Conservation (phyloP, 1,140 invertebrate genomes). For the Bombyx mori region DNA sequence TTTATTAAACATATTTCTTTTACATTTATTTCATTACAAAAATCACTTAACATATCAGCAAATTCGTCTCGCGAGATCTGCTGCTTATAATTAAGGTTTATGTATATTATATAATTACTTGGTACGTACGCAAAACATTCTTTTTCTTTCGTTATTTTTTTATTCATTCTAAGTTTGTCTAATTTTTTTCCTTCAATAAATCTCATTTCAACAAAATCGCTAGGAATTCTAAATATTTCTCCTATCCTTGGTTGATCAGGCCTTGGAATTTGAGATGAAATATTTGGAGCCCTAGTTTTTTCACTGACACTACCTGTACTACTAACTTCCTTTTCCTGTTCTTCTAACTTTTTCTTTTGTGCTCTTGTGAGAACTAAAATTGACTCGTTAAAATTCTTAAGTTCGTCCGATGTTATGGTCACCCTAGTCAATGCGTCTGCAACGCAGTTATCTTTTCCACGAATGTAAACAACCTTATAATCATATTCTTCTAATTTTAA, state of each 20-base stretch:
- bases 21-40: slow-evolving; percentile 9
- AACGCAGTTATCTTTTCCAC: slow-evolving; percentile 12
- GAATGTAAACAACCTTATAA: slow-evolving; percentile 35
- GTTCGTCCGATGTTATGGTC: slow-evolving; percentile 11
- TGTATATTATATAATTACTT: slow-evolving; percentile 7
- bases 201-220: background rate
- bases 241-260: background rate
- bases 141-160: slow-evolving; percentile 3
- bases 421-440: slow-evolving; percentile 21
- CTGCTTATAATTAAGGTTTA: slow-evolving; percentile 11
- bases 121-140: slow-evolving; percentile 11
- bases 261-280: background rate
- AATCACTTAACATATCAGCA: slow-evolving; percentile 10
- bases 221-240: slow-evolving; percentile 2
- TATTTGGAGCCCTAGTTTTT: background rate
- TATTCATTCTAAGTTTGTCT: background rate
- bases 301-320: too few species aligned
- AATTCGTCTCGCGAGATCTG: slow-evolving; percentile 17
- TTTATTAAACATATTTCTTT: slow-evolving; percentile 12
- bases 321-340: background rate
- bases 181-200: background rate
- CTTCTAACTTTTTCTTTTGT: slow-evolving; percentile 6
- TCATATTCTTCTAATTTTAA: slow-evolving; percentile 45
- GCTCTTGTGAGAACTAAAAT: slow-evolving; percentile 11
- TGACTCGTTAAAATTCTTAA: slow-evolving; percentile 14